Evolutionary conservation across 30 jellyfish, hydroid and myxozoan genomes (phyloP).

Genomic region (Nemopilema nomurai): DNA sequence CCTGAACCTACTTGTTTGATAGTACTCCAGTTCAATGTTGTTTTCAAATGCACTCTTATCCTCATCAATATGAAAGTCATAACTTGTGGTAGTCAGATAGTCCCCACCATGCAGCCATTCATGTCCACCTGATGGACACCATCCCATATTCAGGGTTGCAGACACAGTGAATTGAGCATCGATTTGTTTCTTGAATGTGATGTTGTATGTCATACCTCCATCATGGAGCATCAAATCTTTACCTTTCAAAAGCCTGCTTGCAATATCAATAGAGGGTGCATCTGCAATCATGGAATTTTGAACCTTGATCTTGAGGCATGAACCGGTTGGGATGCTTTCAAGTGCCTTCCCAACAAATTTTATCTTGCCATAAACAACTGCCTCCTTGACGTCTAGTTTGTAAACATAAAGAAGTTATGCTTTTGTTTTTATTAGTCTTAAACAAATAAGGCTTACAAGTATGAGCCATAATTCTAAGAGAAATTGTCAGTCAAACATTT

Average conservation of each 20-base stretch:
- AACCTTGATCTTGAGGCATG: constrained; percentile 37
- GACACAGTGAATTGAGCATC: constrained; percentile 25
- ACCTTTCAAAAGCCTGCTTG: constrained; percentile 6
- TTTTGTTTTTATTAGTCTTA: no score
- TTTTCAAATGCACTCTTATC: constrained; percentile 4
- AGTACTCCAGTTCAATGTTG: constrained; percentile 45
- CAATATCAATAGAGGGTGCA: constrained; percentile 37
- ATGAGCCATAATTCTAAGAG: no score
- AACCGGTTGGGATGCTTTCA: constrained; percentile 17
- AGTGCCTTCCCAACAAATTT: constrained; percentile 5
- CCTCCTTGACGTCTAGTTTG: constrained; percentile 11
- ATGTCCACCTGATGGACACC: constrained; percentile 44
- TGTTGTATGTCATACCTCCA: constrained; percentile 20
- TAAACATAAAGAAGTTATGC: no score
- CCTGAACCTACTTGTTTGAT: constrained; percentile 31
- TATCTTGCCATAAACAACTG: constrained; percentile 45
- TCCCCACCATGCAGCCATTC: constrained; percentile 56
- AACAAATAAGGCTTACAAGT: no score
- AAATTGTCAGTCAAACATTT: no score
- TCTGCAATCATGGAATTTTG: constrained; percentile 49
- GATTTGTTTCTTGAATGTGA: constrained; percentile 29
- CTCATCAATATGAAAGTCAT: background rate
- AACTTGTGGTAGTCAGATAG: constrained; percentile 43
- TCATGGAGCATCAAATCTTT: constrained; percentile 19
- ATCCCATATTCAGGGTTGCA: constrained; percentile 49